Base-by-base conservation (phyloP, 2,113 vertebrate genomes). In the Pica pica region DNA sequence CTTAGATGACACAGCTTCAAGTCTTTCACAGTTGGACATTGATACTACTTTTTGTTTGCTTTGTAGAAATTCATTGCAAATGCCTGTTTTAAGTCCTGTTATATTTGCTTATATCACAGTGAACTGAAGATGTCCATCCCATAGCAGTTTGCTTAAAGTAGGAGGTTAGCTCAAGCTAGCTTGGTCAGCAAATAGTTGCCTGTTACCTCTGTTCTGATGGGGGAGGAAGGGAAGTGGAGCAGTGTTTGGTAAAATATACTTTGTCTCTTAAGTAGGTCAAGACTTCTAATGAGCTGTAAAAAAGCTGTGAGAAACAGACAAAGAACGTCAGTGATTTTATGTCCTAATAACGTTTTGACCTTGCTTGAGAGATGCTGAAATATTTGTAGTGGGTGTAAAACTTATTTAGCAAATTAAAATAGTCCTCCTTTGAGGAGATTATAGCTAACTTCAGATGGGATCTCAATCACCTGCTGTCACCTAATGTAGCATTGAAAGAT, bases 311-410 rank as follows among this genome's bases (percentile, higher is more conserved):
- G 53, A 61, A 93, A 67, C 27, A 88, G 64, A 44, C 24, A 16
- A 5, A 41, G 1, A 52, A 7, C 17, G 65, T 56, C 0, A 53
- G 18, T 1, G 2, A 19, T 83, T 70, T 52, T 60, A 31, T 6
- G 13, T 56, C 65, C 10, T 21, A 6, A 6, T 15, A 26, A 11
- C 37, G 52, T 57, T 86, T 74, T 69, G 26, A 13, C 27, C 16
- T 63, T 70, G 20, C 27, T 67, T 82, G 52, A 84, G 50, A 80
- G n/a, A 70, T 7, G 21, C 1, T 67, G 39, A 84, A 77, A 18
- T 73, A 49, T 10, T 74, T 65, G 4, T 87, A 59, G 4, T 21
- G 13, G 79, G 9, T 61, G 11, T 49, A 26, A 23, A 80, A 78
- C 27, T 49, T 76, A 35, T 0, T 21, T 78, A 74, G 10, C n/a